Evolutionary conservation across 2,113 vertebrate species (phyloP).

Genomic region (Sylvilagus bachmani): DNA sequence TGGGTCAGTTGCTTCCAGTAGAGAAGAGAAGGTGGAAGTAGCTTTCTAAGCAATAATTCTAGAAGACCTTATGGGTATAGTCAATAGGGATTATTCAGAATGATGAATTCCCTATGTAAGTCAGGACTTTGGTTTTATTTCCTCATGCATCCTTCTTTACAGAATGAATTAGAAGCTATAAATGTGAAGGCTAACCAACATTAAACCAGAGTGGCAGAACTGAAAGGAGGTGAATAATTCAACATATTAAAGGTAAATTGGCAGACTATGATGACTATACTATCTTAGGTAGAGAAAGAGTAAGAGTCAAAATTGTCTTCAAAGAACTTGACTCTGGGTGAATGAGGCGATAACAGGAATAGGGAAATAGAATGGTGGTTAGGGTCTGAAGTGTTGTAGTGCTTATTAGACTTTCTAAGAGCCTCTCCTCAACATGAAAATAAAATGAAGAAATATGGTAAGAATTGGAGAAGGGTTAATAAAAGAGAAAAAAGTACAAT

Average conservation of each 20-base stretch:
- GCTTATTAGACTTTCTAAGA: not conserved
- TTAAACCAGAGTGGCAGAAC: not conserved
- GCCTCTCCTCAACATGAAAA: slow-evolving; percentile 1
- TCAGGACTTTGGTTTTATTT: not conserved
- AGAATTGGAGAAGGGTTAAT: not conserved
- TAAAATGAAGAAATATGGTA: not conserved
- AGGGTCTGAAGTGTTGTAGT: not conserved
- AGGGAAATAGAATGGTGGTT: not conserved
- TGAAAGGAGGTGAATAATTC: not conserved
- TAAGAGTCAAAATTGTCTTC: not conserved
- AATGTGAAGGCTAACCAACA: not conserved
- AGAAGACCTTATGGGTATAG: not conserved
- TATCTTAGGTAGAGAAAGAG: not conserved
- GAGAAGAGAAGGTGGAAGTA: not conserved
- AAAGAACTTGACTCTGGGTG: not conserved
- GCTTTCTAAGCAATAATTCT: not conserved
- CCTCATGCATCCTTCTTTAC: not conserved
- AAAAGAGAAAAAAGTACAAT: not conserved
- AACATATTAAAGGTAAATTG: not conserved
- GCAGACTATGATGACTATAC: not conserved
- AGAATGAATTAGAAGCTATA: not conserved
- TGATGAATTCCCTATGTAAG: not conserved
- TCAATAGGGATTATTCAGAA: not conserved
- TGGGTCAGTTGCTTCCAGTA: not conserved
- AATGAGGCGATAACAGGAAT: not conserved